Conservation (phyloP, 1,140 invertebrate genomes). For the Andricus grossulariae region DNA sequence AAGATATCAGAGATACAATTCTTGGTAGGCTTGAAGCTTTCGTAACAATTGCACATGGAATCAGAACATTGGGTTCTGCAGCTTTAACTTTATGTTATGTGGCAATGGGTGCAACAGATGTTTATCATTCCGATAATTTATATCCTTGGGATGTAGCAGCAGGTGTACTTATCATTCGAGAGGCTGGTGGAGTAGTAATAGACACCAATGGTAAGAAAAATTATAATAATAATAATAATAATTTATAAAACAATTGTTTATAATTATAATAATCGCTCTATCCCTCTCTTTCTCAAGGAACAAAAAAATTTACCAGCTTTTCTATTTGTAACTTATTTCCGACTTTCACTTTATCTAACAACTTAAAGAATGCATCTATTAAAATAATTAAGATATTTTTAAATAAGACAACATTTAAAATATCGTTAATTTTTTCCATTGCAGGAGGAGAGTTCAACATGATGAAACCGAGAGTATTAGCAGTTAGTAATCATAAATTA, state of each 20-base stretch:
- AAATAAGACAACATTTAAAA: neutral
- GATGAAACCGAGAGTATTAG: constrained; percentile 81
- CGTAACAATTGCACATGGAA: constrained; percentile 73
- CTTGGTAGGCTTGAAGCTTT: constrained; percentile 67
- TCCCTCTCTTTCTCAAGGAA: too few relatives aligned
- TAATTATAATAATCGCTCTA: too few relatives aligned
- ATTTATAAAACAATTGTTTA: too few relatives aligned
- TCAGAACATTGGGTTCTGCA: constrained; percentile 85
- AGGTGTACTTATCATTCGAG: constrained; percentile 83
- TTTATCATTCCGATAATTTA: constrained; percentile 84
- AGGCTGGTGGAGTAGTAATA: constrained; percentile 84
- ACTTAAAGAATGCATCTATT: constrained; percentile 21
- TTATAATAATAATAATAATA: neutral
- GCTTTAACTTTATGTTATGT: constrained; percentile 85
- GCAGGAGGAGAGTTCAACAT: constrained; percentile 81
- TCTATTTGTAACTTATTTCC: neutral
- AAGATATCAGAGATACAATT: constrained; percentile 61
- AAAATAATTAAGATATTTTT: neutral
- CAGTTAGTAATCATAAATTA: constrained; percentile 78
- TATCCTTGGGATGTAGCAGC: constrained; percentile 85
- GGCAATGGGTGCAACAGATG: constrained; percentile 83
- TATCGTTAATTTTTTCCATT: neutral
- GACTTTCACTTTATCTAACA: neutral
- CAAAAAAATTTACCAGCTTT: too few relatives aligned
- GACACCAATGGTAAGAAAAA: constrained; percentile 79